Percentiles rank a stretch among this genome's conserved stretches.
Evolutionary conservation across 2,113 vertebrate genomes (phyloP).

Genomic region (Myotis davidii): DNA sequence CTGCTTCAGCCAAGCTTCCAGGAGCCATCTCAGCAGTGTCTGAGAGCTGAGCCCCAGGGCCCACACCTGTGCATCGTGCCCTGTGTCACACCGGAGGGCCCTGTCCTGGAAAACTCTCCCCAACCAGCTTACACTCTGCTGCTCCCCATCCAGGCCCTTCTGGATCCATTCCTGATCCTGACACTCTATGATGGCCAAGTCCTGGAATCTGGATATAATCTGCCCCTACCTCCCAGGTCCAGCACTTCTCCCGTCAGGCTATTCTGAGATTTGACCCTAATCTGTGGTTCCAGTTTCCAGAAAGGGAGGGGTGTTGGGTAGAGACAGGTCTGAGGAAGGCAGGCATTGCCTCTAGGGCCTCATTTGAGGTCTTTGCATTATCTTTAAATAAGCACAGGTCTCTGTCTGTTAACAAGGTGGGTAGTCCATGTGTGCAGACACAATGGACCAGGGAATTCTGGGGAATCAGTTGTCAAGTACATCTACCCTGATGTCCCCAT

Average conservation of each 20-base stretch:
- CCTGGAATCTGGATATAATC: not conserved
- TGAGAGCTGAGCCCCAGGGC: not conserved
- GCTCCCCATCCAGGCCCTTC: not conserved
- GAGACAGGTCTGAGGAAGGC: not conserved
- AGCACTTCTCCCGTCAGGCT: not conserved
- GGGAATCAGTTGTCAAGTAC: not conserved
- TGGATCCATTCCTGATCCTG: not conserved
- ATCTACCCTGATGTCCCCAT: not conserved
- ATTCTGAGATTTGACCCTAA: not conserved
- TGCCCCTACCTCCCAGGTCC: not conserved
- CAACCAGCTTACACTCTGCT: not conserved
- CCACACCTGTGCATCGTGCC: not conserved
- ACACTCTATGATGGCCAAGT: not conserved
- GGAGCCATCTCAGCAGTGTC: not conserved
- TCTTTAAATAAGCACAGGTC: not conserved
- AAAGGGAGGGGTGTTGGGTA: no score
- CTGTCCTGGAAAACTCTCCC: not conserved
- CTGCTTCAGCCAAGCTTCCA: not conserved
- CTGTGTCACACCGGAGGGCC: not conserved
- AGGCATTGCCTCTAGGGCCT: not conserved
- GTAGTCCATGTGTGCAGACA: not conserved
- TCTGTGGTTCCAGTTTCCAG: not conserved
- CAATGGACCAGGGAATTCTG: not conserved
- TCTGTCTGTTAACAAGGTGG: not conserved
- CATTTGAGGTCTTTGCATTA: not conserved